Percentiles rank a stretch among this genome's conserved stretches.
phyloP scores from a whole-genome alignment of 2,888 invertebrate species.

The Anodontia alba region DNA sequence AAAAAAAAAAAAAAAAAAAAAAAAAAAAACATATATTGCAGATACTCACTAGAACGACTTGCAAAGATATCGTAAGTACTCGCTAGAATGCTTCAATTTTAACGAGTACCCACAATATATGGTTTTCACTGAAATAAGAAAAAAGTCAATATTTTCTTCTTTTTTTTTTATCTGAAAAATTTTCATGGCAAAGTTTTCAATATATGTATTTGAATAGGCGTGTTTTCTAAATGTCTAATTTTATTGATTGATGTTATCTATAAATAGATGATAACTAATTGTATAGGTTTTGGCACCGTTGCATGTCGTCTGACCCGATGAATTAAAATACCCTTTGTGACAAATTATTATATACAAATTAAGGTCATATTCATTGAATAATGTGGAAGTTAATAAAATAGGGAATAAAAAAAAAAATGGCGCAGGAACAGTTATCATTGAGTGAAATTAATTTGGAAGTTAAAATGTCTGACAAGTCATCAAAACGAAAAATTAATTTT shows the following conservation, averaged over 20 bases:
- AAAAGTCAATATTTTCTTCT: too few species aligned
- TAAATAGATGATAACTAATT: background rate
- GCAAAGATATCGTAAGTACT: too few species aligned
- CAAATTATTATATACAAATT: background rate
- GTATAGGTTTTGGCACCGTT: background rate
- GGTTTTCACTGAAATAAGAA: too few species aligned
- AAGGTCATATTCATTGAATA: background rate
- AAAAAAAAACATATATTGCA: too few species aligned
- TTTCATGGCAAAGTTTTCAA: too few species aligned
- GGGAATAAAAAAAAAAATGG: background rate
- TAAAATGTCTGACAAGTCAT: background rate
- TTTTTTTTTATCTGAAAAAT: too few species aligned
- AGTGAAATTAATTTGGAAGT: background rate
- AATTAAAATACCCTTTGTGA: background rate
- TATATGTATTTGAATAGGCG: too few species aligned
- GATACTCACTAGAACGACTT: too few species aligned
- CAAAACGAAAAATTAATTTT: conserved; percentile 17
- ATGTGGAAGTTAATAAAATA: background rate
- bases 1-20: too few species aligned
- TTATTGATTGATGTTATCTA: background rate
- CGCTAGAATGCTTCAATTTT: too few species aligned
- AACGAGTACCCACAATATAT: too few species aligned
- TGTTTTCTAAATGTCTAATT: background rate
- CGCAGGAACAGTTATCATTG: background rate
- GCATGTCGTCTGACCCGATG: background rate